Conservation (phyloP, 2,888 invertebrate genomes). For the Chloromyia formosa region DNA sequence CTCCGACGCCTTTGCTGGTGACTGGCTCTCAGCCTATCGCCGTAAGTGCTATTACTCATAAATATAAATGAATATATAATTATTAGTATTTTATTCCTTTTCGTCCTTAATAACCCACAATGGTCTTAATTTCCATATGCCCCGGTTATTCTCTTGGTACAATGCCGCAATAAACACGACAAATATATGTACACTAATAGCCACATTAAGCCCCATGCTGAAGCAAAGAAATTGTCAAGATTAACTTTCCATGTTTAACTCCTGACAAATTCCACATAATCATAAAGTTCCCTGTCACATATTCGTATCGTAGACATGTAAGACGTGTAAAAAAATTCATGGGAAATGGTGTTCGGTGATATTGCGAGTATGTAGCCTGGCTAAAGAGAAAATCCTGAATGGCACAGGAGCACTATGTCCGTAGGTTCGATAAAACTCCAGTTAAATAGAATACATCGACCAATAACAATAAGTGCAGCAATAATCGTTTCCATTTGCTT, state of each 20-base stretch:
- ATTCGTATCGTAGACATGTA: neutral
- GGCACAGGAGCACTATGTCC: neutral
- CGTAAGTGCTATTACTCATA: too few species aligned
- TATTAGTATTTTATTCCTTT: too few species aligned
- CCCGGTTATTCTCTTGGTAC: too few species aligned
- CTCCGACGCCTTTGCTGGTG: too few species aligned
- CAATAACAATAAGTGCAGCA: conserved; percentile 19
- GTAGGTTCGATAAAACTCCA: neutral
- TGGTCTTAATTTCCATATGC: too few species aligned
- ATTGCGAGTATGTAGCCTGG: too few species aligned
- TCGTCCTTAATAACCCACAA: too few species aligned
- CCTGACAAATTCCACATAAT: neutral
- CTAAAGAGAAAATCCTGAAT: neutral
- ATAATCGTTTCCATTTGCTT: conserved; percentile 5
- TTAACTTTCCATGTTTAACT: neutral
- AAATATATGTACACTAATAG: too few species aligned
- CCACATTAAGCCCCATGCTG: too few species aligned
- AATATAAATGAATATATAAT: too few species aligned
- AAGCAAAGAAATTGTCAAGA: neutral
- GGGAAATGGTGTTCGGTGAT: neutral
- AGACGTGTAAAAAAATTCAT: neutral
- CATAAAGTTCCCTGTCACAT: neutral
- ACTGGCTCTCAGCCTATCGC: too few species aligned
- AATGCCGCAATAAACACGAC: too few species aligned
- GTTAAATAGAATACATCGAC: neutral